Evolutionary conservation across 2,113 vertebrate species (phyloP).

Genomic region (Trichechus manatus): DNA sequence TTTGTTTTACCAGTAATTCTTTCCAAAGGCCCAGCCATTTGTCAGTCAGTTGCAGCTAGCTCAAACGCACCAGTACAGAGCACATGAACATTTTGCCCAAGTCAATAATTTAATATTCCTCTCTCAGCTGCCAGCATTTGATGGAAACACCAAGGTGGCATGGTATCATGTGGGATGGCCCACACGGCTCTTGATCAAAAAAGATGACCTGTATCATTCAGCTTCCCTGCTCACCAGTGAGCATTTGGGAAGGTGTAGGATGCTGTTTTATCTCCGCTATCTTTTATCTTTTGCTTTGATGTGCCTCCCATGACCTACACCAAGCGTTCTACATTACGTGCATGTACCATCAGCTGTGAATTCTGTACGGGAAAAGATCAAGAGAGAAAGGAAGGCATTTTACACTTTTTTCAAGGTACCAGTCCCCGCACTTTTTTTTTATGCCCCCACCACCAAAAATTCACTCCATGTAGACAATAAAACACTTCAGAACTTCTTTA

Average conservation of each 20-base stretch:
- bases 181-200: neutral
- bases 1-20: neutral
- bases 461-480: neutral
- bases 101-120: rapidly evolving
- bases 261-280: neutral
- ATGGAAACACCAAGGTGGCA: neutral
- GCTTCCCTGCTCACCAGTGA: neutral
- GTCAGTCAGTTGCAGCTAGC: neutral
- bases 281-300: neutral
- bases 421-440: rapidly evolving
- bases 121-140: rapidly evolving
- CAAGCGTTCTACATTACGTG: rapidly evolving
- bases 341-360: neutral
- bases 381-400: too few relatives aligned
- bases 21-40: neutral
- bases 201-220: neutral
- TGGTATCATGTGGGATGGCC: rapidly evolving
- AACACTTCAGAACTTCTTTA: neutral
- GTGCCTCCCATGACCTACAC: neutral
- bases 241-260: neutral
- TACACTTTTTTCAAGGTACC: too few relatives aligned
- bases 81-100: rapidly evolving
- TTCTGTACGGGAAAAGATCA: neutral
- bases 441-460: neutral
- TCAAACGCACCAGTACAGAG: rapidly evolving